Percentiles rank a stretch among this genome's conserved stretches.
phyloP scores from a whole-genome alignment of 2,888 invertebrate species.

The Caenorhabditis drosophilae region DNA sequence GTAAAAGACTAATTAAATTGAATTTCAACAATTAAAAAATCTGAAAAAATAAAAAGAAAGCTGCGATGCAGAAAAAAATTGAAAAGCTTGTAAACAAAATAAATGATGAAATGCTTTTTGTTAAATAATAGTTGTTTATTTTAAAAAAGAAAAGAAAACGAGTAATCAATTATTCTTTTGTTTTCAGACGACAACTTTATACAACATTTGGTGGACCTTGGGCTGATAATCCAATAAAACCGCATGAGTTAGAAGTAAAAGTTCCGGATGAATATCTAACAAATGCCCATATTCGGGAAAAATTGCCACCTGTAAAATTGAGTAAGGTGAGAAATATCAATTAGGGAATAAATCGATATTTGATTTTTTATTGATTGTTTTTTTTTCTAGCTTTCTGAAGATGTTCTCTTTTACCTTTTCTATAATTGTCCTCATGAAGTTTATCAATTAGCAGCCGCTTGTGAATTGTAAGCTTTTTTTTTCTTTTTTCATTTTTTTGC shows the following conservation, averaged over 20 bases:
- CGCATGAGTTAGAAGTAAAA: conserved; percentile 82
- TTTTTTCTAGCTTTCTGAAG: conserved; percentile 76
- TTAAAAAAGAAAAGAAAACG: too few relatives aligned
- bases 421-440: conserved; percentile 98
- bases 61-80: too few relatives aligned
- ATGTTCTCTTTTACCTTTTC: conserved; percentile 97
- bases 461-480: conserved; percentile 57
- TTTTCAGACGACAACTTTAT: conserved; percentile 78
- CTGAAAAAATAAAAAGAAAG: too few relatives aligned
- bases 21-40: too few relatives aligned
- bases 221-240: conserved; percentile 95
- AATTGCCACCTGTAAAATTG: conserved; percentile 86
- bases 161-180: too few relatives aligned
- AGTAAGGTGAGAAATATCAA: too few relatives aligned
- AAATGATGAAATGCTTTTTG: too few relatives aligned
- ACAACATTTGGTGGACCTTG: conserved; percentile 98
- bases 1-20: too few relatives aligned
- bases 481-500: conserved; percentile 6
- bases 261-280: conserved; percentile 85
- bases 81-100: too few relatives aligned
- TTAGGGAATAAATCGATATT: too few relatives aligned
- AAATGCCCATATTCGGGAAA: conserved; percentile 85
- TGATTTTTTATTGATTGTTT: neutral
- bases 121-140: too few relatives aligned
- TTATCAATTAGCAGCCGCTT: conserved; percentile 94